Base-by-base conservation (phyloP, 2,888 invertebrate genomes). In the Helicoverpa assulta region DNA sequence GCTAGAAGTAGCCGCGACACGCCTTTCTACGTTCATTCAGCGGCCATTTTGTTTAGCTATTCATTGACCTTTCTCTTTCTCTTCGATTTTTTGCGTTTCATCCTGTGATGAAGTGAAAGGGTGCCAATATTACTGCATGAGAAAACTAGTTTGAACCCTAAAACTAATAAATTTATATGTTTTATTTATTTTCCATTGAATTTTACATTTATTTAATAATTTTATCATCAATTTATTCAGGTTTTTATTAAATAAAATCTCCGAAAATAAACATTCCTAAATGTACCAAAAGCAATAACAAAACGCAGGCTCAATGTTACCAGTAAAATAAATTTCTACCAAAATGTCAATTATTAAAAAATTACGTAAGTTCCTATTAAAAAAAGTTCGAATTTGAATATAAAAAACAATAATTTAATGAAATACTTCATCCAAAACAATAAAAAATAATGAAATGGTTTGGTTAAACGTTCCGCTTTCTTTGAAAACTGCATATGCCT, bases 41-140 rank as follows among this genome's bases (percentile, higher is more conserved):
- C 95, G 89, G 95, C 95, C 95, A 95, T 95, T 95, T 95, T 95
- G 93, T 89, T 91, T 93, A 86, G 87, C 78, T 74, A 81, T 74
- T 75, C 81, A 79, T 84, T 85, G 86, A 83, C 86, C 85, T 85
- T 85, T 86, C 84, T 84, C 80, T 84, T 76, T 83, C 76, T 76
- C 70, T 68, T 77, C 65, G 65, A 71, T 66, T 77, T 73, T 54
- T 21, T 72, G 73, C 81, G 83, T 81, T 82, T 82, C 80, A 81
- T 82, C 71, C 6, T 52, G 55, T 29, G 67, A 26, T 54, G 47
- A 67, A 68, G 81, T 73, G 74, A 81, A 75, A 79, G 78, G 73
- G 18, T 62, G 66, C 61, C 51, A 68, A 55, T 63, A 67, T 37
- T 52, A 52, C 8, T 8, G 14, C 0, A 2, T 33, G 16, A 5